Conservation (phyloP, 53 echinoderm and acorn worm species). For the Pentamera pediparva region DNA sequence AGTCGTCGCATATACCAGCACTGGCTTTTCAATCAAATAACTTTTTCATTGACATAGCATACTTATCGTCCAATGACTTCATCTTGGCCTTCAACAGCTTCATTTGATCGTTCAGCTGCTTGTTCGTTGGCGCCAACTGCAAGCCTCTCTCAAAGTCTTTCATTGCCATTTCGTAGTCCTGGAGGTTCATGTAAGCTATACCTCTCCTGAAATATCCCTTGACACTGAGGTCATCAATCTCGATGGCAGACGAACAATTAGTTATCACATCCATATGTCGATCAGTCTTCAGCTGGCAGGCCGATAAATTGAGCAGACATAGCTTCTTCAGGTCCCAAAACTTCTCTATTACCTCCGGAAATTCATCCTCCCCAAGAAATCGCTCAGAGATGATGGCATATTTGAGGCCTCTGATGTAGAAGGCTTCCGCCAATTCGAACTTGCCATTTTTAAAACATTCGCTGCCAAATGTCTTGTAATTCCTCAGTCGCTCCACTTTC, state of each 20-base stretch:
- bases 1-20: too few species aligned
- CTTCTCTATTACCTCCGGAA: conserved; percentile 19
- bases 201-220: conserved; percentile 84
- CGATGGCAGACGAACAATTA: conserved; percentile 61
- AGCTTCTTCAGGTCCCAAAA: conserved; percentile 44
- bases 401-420: conserved; percentile 62
- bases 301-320: conserved; percentile 72
- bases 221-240: conserved; percentile 35
- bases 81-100: conserved; percentile 44
- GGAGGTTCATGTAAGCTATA: conserved; percentile 61
- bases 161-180: conserved; percentile 74
- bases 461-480: conserved; percentile 60
- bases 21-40: conserved; percentile 86
- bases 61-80: conserved; percentile 52
- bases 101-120: conserved; percentile 48
- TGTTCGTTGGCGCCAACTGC: conserved; percentile 56
- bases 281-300: conserved; percentile 64
- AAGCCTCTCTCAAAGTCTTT: conserved; percentile 56
- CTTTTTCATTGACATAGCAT: conserved; percentile 80
- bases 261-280: conserved; percentile 59
- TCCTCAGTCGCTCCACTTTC: conserved; percentile 39
- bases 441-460: conserved; percentile 64
- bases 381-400: conserved; percentile 50
- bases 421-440: conserved; percentile 50
- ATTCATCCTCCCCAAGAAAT: conserved; percentile 7